Conservation (phyloP, 1,140 invertebrate species). For the Solen grandis region DNA sequence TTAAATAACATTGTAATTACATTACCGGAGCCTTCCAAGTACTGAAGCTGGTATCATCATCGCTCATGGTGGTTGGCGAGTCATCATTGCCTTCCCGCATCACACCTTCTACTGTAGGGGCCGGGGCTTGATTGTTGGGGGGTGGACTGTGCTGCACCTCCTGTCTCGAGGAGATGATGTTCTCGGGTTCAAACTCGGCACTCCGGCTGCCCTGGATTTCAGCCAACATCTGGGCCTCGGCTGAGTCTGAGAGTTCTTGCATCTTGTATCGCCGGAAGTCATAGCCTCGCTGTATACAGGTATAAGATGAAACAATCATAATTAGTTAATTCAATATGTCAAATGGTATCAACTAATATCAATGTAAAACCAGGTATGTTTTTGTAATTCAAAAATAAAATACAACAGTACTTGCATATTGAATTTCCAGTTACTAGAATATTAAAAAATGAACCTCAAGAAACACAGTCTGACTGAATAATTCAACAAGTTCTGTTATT, state of each 20-base stretch:
- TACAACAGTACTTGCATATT: no score
- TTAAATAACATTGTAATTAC: no score
- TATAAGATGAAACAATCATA: no score
- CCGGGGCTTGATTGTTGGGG: not conserved
- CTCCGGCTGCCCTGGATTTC: conserved; percentile 47
- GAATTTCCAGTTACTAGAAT: no score
- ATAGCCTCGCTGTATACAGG: conserved; percentile 39
- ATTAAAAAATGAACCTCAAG: no score
- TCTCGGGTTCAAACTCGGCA: conserved; percentile 40
- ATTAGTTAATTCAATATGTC: no score
- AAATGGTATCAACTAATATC: no score
- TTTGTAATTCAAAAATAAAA: no score
- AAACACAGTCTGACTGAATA: no score
- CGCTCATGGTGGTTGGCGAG: conserved; percentile 42
- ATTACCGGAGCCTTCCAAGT: conserved; percentile 44
- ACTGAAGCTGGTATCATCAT: conserved; percentile 53
- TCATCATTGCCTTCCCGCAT: conserved; percentile 22
- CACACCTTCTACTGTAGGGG: not conserved
- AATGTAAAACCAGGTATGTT: no score
- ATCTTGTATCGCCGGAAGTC: conserved; percentile 37
- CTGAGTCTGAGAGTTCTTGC: conserved; percentile 39
- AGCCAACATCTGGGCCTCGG: conserved; percentile 32
- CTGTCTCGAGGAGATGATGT: conserved; percentile 9
- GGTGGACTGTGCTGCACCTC: not conserved
- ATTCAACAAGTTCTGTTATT: no score